Evolutionary conservation across 2,113 vertebrate genomes (phyloP), one percentile per base, ranked within the genome.

Genomic region (Etheostoma cragini): DNA sequence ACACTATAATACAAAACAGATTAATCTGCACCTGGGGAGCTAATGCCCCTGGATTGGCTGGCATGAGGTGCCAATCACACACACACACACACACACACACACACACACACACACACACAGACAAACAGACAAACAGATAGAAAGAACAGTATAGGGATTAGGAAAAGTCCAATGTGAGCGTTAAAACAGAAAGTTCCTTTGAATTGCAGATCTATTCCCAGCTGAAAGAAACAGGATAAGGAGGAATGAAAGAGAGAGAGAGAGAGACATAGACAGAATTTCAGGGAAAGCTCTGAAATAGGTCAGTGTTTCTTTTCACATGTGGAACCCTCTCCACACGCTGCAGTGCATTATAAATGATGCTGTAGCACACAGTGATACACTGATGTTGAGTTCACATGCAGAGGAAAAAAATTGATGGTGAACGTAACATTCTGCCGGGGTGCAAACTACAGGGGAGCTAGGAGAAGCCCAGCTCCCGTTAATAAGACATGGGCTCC

Each of bases 1-100:
- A 74, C 85, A 76, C 64, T 26, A 24, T 81, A 58, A 63, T 71
- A 65, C 75, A 72, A 89, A 87, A 86, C 47, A 84, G 85, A 71
- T 87, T 87, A 83, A 89, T 85, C 68, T 87, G 65, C 38, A 83
- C 84, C 87, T 56, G 14, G 80, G 87, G 87, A 83, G 33, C 5
- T 13, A 6, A 76, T 73, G 78, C 60, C 24, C 62, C 33, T 8
- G 24, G 16, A 72, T 46, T 60, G 73, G 73, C 49, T 80, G 66
- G 77, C 35, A 81, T 60, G 52, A 76, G 78, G 42, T 85, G 74
- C 64, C 85, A 87, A 38, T 74, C 80, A 72, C 24, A 69, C 67
- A 87, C 46, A 76, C n/a, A 76, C 61, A 71, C 22, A 75, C 50
- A 42, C 42, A 77, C 52, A 69, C 61, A 63, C 69, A 69, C 74